Evolutionary conservation across 2,888 invertebrate species (phyloP), one percentile per base, ranked within the genome.

Genomic region (Barypeithes pellucidus): DNA sequence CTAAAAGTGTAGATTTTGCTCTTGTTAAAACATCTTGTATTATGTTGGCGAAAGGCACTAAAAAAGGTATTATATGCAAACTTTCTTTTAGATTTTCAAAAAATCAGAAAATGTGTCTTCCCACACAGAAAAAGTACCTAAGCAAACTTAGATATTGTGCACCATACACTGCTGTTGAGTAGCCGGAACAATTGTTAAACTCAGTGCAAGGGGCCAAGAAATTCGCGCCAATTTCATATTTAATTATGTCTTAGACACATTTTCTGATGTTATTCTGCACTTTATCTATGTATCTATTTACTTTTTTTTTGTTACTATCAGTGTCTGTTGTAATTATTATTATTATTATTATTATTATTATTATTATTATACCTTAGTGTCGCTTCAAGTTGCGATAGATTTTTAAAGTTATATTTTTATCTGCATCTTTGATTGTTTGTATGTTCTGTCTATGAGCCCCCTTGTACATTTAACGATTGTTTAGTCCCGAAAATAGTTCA

Each of bases 41-140:
- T 67, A 54, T 67, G 20, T 61, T 68, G 47, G 52, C 57, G 72
- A 72, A 60, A 71, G 72, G 60, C 75, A 75, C 68, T 75, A 59
- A 7, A 45, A 29, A 8, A 41, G 62, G 50, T 39, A 63, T 63
- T 54, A 80, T 81, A 76, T 43, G 41, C 43, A 43, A 45, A 57
- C 47, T 36, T 16, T 66, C 9, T 41, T 66, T 66, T 24, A 39
- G 24, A 60, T 18, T 66, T 41, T 39, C 47, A 65, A 45, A 72
- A 65, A 50, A 90, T 93, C 93, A 93, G 93, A 93, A 94, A 94
- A 94, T 94, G 93, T 94, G 93, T 91, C 91, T 91, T 90, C 90
- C 90, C 89, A 92, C 92, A 91, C 89, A 88, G 88, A 89, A 88
- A 79, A 78, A 88, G 87, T 88, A 89, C 84, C 83, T 83, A 82